Percentiles rank a stretch among this genome's conserved stretches.
phyloP scores from a whole-genome alignment of 2,888 invertebrate genomes.

The Anarsia innoxiella region DNA sequence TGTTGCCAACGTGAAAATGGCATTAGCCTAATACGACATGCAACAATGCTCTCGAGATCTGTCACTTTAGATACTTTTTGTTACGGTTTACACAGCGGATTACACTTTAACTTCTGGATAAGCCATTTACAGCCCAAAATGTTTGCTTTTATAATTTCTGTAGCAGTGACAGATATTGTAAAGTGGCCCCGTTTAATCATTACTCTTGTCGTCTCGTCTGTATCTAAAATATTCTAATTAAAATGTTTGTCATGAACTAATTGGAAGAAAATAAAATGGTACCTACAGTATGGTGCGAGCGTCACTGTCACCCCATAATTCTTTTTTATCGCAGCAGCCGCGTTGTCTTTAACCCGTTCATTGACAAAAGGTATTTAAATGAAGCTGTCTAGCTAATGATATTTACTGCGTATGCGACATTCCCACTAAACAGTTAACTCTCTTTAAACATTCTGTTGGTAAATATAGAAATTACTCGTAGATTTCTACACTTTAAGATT shows the following conservation, averaged over 20 bases:
- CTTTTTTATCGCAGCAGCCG: constrained; percentile 62
- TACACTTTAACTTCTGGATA: constrained; percentile 46
- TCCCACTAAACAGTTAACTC: constrained; percentile 26
- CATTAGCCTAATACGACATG: constrained; percentile 33
- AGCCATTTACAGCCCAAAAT: constrained; percentile 34
- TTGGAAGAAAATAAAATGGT: constrained; percentile 49
- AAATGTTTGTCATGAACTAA: constrained; percentile 63
- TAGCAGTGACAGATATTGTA: neutral
- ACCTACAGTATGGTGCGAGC: constrained; percentile 40
- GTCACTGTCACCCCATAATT: constrained; percentile 53
- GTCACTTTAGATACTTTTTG: constrained; percentile 63
- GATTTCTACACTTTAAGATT: too few species aligned
- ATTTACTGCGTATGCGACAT: constrained; percentile 63
- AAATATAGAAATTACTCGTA: too few species aligned
- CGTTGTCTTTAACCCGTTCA: constrained; percentile 69
- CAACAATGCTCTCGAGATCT: constrained; percentile 56
- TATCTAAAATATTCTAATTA: constrained; percentile 43
- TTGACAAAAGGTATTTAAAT: constrained; percentile 76
- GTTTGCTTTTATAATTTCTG: constrained; percentile 22
- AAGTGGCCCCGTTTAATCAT: too few species aligned
- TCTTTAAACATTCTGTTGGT: constrained; percentile 46
- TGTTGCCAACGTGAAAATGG: constrained; percentile 33
- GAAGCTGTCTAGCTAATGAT: constrained; percentile 66
- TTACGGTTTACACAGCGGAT: constrained; percentile 50
- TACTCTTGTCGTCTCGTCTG: constrained; percentile 1